Conservation (phyloP, 2,113 vertebrate genomes). For the Actenoides lindsayi region DNA sequence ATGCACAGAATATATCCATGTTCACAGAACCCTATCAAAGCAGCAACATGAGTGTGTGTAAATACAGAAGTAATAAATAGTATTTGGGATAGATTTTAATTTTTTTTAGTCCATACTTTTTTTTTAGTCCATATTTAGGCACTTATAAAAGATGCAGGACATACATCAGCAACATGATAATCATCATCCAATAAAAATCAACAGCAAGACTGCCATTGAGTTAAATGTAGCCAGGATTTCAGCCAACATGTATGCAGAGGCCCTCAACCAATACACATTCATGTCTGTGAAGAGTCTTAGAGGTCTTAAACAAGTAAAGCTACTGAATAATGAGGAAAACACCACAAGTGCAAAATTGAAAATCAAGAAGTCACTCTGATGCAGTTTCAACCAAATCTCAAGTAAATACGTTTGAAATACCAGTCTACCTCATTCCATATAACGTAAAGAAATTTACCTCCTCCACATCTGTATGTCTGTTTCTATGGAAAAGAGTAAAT, state of each 20-base stretch:
- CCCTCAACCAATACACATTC: background rate
- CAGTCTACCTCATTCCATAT: background rate
- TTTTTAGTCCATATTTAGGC: background rate
- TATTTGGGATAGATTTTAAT: background rate
- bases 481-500: constrained; percentile 96
- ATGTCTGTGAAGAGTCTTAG: background rate
- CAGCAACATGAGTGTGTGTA: background rate
- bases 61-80: background rate
- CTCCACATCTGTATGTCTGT: constrained; percentile 99
- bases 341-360: background rate
- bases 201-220: background rate
- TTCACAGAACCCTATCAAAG: background rate
- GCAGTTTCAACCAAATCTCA: background rate
- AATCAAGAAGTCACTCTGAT: background rate
- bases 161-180: background rate
- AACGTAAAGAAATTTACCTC: constrained; percentile 77
- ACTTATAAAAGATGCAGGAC: background rate
- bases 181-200: background rate
- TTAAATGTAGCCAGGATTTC: background rate
- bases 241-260: background rate
- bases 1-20: background rate
- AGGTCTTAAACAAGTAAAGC: background rate
- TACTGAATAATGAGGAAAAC: background rate
- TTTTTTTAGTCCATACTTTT: background rate
- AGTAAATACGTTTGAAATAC: background rate